A percentile compares a stretch with the other conserved stretches of the same genome.
Evolutionary conservation across 2,888 invertebrate species (phyloP).

Genomic region (Acrobasis suavella): DNA sequence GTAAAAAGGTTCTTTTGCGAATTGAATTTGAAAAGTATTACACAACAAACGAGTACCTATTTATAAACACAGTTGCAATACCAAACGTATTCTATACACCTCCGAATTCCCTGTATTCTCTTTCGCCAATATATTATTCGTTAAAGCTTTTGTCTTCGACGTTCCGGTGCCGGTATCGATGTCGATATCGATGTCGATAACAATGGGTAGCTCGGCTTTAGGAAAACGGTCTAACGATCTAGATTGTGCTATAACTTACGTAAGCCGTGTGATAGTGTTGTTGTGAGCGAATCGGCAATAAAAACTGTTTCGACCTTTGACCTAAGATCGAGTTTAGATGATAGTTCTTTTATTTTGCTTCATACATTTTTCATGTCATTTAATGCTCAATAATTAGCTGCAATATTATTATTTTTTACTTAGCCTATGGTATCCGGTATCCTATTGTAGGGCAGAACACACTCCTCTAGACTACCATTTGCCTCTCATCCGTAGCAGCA

Average conservation of each 20-base stretch:
- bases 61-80: background rate
- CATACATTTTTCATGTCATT: no score
- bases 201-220: constrained; percentile 15
- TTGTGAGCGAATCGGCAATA: background rate
- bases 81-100: constrained; percentile 3
- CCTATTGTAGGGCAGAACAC: no score
- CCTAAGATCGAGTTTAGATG: no score
- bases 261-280: constrained; percentile 13
- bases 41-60: background rate
- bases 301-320: background rate
- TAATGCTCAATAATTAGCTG: no score
- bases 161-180: constrained; percentile 3
- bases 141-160: constrained; percentile 17
- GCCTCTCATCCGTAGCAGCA: no score
- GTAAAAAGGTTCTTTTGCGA: no score
- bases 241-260: constrained; percentile 16
- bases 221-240: constrained; percentile 6
- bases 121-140: constrained; percentile 17
- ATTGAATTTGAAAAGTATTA: no score
- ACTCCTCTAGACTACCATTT: no score
- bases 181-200: constrained; percentile 14
- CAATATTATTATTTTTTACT: no score
- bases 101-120: constrained; percentile 10
- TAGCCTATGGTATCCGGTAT: no score
- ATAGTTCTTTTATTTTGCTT: no score